Conservation (phyloP, 2,797 vertebrate species). For the Sebastes matsubarae region DNA sequence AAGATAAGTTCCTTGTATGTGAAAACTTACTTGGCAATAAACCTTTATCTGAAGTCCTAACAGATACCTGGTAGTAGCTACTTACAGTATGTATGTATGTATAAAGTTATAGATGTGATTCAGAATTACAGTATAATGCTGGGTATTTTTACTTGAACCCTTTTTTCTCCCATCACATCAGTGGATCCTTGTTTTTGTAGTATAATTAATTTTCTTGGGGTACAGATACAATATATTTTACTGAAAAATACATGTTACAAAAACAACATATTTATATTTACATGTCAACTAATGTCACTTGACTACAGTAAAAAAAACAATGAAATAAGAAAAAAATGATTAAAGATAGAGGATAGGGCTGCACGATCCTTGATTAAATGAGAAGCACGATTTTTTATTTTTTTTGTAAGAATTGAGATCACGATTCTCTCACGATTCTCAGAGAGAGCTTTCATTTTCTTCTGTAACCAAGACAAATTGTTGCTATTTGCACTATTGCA, state of each 20-base stretch:
- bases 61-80: neutral
- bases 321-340: too few species aligned
- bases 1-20: too few species aligned
- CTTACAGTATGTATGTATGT: neutral
- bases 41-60: neutral
- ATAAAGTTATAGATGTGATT: neutral
- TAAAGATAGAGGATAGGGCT: too few species aligned
- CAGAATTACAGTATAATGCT: neutral
- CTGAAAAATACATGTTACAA: neutral
- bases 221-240: neutral
- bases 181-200: neutral
- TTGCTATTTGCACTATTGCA: too few species aligned
- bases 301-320: neutral
- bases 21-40: too few species aligned
- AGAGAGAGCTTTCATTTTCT: too few species aligned
- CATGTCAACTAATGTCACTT: neutral
- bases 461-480: too few species aligned
- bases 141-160: neutral
- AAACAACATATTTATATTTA: neutral
- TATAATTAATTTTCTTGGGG: neutral
- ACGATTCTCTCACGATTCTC: too few species aligned
- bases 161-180: neutral
- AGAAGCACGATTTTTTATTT: too few species aligned
- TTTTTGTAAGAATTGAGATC: too few species aligned
- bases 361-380: too few species aligned